Percentiles rank a stretch among this genome's conserved stretches.
phyloP scores from a whole-genome alignment of 2,797 vertebrate species.

The Mormyrops attenuatus region DNA sequence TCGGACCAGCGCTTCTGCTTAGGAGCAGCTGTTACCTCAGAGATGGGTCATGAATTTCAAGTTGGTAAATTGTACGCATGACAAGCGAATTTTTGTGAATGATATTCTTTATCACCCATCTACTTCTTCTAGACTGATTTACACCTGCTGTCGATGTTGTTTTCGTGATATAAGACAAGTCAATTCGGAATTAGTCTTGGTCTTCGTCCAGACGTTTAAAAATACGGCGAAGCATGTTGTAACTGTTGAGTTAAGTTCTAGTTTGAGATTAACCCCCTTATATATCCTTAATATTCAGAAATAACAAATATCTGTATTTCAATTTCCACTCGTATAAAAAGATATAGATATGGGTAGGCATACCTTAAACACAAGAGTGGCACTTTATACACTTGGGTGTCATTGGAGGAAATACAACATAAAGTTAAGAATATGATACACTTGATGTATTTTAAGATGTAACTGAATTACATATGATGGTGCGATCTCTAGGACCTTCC shows the following conservation, averaged over 20 bases:
- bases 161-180: neutral
- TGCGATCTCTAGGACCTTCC: neutral
- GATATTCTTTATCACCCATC: neutral
- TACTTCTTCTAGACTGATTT: neutral
- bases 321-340: neutral
- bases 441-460: neutral
- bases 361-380: neutral
- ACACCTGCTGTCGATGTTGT: neutral
- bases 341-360: neutral
- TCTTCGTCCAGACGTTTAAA: neutral
- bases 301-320: neutral
- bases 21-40: neutral
- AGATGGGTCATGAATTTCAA: neutral
- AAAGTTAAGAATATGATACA: neutral
- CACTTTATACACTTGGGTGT: neutral
- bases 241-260: neutral
- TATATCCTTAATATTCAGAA: neutral
- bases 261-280: neutral
- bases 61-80: neutral
- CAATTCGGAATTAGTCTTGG: neutral
- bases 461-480: neutral
- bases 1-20: neutral
- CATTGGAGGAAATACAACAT: neutral
- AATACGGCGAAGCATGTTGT: neutral
- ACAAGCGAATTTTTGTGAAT: neutral